phyloP scores from a whole-genome alignment of 1,140 invertebrate species.

The Sesamia nonagrioides region DNA sequence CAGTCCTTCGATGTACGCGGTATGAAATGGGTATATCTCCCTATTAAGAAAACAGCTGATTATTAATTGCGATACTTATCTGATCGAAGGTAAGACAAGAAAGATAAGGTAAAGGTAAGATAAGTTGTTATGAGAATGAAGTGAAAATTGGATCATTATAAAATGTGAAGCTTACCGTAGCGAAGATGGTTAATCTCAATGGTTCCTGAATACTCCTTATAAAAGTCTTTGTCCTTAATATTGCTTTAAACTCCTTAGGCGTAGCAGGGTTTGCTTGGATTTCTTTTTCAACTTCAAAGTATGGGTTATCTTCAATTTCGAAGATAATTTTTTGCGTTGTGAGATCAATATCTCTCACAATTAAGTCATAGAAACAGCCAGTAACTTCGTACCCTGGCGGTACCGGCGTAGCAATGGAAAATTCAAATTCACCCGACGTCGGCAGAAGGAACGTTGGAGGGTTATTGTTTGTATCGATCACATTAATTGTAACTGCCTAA shows the following conservation, averaged over 20 bases:
- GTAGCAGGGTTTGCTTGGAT: constrained; percentile 54
- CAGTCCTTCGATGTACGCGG: no score
- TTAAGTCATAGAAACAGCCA: constrained; percentile 67
- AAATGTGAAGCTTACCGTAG: constrained; percentile 78
- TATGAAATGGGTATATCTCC: no score
- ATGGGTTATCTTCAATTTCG: constrained; percentile 66
- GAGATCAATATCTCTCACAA: constrained; percentile 76
- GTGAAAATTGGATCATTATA: constrained; percentile 26
- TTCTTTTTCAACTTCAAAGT: constrained; percentile 71
- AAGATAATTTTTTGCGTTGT: constrained; percentile 76
- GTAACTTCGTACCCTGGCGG: constrained; percentile 73
- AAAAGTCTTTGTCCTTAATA: constrained; percentile 69
- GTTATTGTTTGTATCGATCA: constrained; percentile 78
- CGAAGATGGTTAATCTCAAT: constrained; percentile 68
- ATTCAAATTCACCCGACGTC: constrained; percentile 62
- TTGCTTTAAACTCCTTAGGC: constrained; percentile 72
- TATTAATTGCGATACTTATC: no score
- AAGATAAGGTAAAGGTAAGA: no score
- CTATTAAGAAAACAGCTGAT: no score
- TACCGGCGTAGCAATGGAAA: constrained; percentile 70
- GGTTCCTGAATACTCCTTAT: constrained; percentile 72
- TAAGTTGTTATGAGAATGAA: background rate
- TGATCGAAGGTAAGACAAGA: no score
- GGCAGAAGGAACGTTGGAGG: constrained; percentile 62
- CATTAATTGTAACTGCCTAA: constrained; percentile 68